Base-by-base conservation (phyloP, 2,888 invertebrate species). In the Branchinecta sandiegonensis region DNA sequence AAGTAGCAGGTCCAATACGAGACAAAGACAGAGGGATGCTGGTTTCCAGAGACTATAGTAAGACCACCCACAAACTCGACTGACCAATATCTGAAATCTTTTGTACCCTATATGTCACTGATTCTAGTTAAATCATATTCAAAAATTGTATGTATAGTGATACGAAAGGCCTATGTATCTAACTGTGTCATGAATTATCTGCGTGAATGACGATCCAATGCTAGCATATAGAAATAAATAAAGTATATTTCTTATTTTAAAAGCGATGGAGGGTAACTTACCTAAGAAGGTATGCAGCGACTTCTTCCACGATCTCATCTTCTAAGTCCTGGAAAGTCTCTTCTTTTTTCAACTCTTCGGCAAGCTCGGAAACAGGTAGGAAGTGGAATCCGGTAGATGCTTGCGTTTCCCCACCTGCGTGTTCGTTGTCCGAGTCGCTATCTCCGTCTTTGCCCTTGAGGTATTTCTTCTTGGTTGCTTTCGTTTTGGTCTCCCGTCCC, bases 401-500 rank as follows among this genome's bases (percentile, higher is more conserved):
- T 11, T 66, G 48, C 14, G 48, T 68, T 48, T 70, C 37, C 65
- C 66, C 66, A 46, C 69, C 66, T 48, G 66, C 71, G n/a, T 79
- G 79, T 46, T 87, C 87, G 73, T 86, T 86, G 67, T 84, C 84
- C 5, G 87, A 87, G 71, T 87, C 87, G 37, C 83, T 84, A 73
- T 85, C 85, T 67, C 84, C 83, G 65, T 82, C 81, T 66, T 81
- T 79, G 74, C 81, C 81, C 74, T 67, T 70, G 71, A 70, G 71
- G 73, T 77, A 73, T 71, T 81, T 81, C 79, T 93, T 95, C 76
- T 95, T 95, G 0, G 89, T 88, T 3, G 93, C 88, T 76, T 92
- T 94, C 0, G 92, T 94, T 81, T 94, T 95, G 0, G 93, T 93
- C 81, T 96, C 95, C 56, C 95, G 82, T 0, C 95, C 95, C 77